Evolutionary conservation across 2,797 vertebrate genomes (phyloP).

Genomic region (Benthosema pterotum): DNA sequence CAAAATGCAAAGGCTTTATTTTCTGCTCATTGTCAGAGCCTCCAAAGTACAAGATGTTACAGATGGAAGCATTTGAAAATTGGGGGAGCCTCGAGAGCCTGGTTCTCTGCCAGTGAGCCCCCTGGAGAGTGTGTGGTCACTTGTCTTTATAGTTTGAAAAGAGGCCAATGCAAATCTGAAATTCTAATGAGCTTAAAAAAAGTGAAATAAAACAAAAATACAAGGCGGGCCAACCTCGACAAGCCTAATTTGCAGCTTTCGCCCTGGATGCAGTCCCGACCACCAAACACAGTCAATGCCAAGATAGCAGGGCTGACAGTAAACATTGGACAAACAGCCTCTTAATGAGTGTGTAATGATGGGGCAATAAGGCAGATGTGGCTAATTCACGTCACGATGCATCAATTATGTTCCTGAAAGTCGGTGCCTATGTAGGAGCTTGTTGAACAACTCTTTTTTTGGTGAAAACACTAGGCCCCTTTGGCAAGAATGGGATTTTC

Average conservation of each 20-base stretch:
- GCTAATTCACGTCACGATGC: conserved; percentile 1
- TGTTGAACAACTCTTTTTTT: background rate
- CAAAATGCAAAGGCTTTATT: no score
- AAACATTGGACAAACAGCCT: conserved; percentile 6
- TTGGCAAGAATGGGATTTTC: background rate
- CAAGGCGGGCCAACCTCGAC: background rate
- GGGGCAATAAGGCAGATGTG: conserved; percentile 3
- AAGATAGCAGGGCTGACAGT: background rate
- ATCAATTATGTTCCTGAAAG: conserved; percentile 11
- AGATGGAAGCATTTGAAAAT: no score
- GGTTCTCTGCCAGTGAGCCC: no score
- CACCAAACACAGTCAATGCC: background rate
- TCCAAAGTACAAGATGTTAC: no score
- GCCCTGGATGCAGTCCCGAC: background rate
- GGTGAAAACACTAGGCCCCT: conserved; percentile 6
- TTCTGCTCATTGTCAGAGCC: no score
- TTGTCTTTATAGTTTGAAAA: background rate
- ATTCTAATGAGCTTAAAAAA: background rate
- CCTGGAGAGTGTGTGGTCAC: background rate
- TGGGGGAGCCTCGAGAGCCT: no score
- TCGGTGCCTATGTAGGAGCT: background rate
- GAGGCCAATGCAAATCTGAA: conserved; percentile 2
- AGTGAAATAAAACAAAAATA: background rate
- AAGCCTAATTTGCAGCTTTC: background rate
- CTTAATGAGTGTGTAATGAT: conserved; percentile 6